Base-by-base conservation (phyloP, 2,113 vertebrate species). In the Aptenodytes forsteri region DNA sequence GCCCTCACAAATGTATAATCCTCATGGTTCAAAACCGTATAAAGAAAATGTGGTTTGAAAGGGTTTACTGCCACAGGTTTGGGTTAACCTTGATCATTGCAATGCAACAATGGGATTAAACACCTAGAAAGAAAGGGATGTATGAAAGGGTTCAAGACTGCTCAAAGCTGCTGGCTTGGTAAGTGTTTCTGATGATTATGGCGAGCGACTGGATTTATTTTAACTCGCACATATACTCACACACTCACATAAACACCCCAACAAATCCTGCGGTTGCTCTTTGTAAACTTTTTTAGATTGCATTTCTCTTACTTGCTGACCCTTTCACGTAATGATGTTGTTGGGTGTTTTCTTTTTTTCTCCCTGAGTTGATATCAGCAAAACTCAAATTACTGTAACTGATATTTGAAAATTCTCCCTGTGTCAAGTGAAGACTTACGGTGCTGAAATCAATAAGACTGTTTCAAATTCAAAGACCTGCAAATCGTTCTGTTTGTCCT, bases 401-500 rank as follows among this genome's bases (percentile, higher is more conserved):
- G 97, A 98, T 97, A 98, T 98, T 98, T 98, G 97, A 98, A 98
- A 98, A 97, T 98, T 98, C 98, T 98, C 97, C 91, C 91, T 97
- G 96, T 98, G 97, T 98, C 98, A 98, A 98, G 97, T 97, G 98
- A 98, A 98, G 98, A 98, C 87, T 97, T 96, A 98, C 87, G 98
- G 98, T 98, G 97, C 96, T 98, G 98, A 98, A 98, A 99, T 99
- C 98, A 98, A 98, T 98, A 98, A 98, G 98, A 96, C 98, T 98
- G 98, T 98, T 99, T 98, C 98, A 98, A 98, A 98, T 99, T 98
- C 98, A 98, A 99, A 98, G 98, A 97, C 98, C 98, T 98, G 98
- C 98, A 98, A 98, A 99, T 98, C 98, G 98, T 98, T 98, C 98
- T 98, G 98, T 98, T 99, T 98, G 98, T 98, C 98, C 98, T 99